Percentiles rank a stretch among this genome's conserved stretches.
phyloP scores from a whole-genome alignment of 2,888 invertebrate genomes.

The Stenurella melanura region DNA sequence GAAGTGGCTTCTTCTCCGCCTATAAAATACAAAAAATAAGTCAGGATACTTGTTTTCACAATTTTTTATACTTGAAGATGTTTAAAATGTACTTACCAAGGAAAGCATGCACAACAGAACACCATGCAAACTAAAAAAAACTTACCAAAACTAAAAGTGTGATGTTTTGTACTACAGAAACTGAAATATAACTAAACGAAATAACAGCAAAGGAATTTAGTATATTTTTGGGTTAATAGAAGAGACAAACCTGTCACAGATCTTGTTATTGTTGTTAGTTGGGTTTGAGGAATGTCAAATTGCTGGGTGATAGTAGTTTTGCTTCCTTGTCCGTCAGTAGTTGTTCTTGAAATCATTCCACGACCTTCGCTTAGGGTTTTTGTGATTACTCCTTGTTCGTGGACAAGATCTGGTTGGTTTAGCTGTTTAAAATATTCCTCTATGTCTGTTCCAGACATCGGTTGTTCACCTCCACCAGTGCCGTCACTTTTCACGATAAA shows the following conservation, averaged over 20 bases:
- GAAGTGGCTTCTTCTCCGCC: conserved; percentile 55
- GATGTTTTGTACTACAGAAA: conserved; percentile 33
- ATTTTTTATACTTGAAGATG: conserved; percentile 14
- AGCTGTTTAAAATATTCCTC: conserved; percentile 66
- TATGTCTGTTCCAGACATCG: conserved; percentile 61
- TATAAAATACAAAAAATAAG: conserved; percentile 49
- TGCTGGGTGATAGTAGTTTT: conserved; percentile 68
- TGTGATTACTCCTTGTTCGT: conserved; percentile 60
- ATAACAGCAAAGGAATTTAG: conserved; percentile 36
- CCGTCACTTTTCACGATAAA: conserved; percentile 70
- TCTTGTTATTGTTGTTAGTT: conserved; percentile 63
- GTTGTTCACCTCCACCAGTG: conserved; percentile 53
- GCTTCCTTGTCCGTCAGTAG: conserved; percentile 64
- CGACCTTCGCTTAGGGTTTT: conserved; percentile 58
- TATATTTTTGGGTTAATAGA: conserved; percentile 32
- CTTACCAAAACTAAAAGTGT: conserved; percentile 57
- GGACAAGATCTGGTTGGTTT: conserved; percentile 54
- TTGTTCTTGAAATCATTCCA: conserved; percentile 60
- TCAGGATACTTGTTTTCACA: conserved; percentile 18
- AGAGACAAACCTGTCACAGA: conserved; percentile 64
- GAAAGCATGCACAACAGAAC: conserved; percentile 53
- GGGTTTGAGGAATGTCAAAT: conserved; percentile 62
- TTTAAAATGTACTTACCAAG: conserved; percentile 50
- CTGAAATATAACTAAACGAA: conserved; percentile 44
- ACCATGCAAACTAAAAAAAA: conserved; percentile 60